A percentile compares a stretch with the other conserved stretches of the same genome.
Evolutionary conservation across 1,140 invertebrate genomes (phyloP).

Genomic region (Drosophila miranda): DNA sequence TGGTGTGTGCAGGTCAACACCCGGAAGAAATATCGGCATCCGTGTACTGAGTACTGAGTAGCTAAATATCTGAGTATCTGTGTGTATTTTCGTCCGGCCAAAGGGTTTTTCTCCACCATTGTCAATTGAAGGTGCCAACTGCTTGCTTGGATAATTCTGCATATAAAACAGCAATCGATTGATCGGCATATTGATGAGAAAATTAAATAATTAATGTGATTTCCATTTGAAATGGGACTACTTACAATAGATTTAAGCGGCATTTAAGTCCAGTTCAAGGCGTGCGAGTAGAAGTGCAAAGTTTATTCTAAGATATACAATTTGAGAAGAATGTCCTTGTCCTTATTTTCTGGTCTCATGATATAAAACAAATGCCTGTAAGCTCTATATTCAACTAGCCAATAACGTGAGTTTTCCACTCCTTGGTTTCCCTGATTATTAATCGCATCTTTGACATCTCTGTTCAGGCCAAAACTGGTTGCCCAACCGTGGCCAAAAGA

Average conservation of each 20-base stretch:
- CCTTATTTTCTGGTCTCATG: too few relatives aligned
- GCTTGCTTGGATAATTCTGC: conserved; percentile 13
- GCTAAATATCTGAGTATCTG: conserved; percentile 7
- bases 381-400: too few relatives aligned
- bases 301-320: not conserved
- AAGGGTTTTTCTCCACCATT: conserved; percentile 16
- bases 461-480: conserved; percentile 40
- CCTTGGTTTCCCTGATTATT: conserved; percentile 38
- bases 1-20: conserved; percentile 60
- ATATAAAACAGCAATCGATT: conserved; percentile 3
- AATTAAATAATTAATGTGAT: not conserved
- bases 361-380: too few relatives aligned
- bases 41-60: not conserved
- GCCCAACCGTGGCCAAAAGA: conserved; percentile 15
- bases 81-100: not conserved
- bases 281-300: conserved; percentile 2
- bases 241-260: not conserved
- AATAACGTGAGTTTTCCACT: conserved; percentile 19
- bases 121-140: conserved; percentile 22
- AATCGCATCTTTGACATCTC: conserved; percentile 41
- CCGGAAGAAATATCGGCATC: conserved; percentile 15
- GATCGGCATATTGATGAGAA: not conserved
- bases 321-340: conserved; percentile 4
- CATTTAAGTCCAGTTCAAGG: conserved; percentile 16
- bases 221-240: conserved; percentile 9